Percentiles rank a stretch among this genome's conserved stretches.
Evolutionary conservation across 1,140 invertebrate genomes (phyloP).

Genomic region (Eurytemora carolleeae): DNA sequence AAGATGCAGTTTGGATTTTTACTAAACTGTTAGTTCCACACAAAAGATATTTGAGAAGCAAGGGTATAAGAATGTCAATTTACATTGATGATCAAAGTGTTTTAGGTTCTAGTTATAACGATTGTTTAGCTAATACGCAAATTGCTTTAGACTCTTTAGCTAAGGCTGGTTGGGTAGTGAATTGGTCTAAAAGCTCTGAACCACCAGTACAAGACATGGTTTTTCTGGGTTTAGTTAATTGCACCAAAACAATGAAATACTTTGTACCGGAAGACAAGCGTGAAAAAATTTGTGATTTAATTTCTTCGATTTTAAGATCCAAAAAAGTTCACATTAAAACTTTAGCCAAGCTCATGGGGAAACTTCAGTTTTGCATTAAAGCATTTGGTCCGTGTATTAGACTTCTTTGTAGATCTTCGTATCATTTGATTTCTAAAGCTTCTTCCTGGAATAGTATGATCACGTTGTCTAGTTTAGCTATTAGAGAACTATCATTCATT

Average conservation of each 20-base stretch:
- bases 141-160: neutral
- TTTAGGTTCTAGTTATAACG: neutral
- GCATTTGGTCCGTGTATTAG: neutral
- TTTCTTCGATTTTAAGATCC: neutral
- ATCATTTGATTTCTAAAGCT: neutral
- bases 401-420: neutral
- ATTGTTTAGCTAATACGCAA: neutral
- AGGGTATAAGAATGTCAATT: neutral
- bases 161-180: neutral
- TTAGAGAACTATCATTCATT: neutral
- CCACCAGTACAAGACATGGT: neutral
- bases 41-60: neutral
- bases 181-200: neutral
- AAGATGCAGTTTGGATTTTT: neutral
- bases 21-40: neutral
- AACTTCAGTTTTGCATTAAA: neutral
- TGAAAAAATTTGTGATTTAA: neutral
- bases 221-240: neutral
- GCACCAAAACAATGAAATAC: neutral
- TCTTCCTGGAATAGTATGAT: neutral
- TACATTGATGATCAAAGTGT: neutral
- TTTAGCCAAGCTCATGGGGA: neutral
- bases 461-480: neutral
- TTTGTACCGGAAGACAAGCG: neutral
- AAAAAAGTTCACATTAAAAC: neutral